Evolutionary conservation across 2,113 vertebrate species (phyloP), one percentile per base, ranked within the genome.

Genomic region (Leptosomus discolor): DNA sequence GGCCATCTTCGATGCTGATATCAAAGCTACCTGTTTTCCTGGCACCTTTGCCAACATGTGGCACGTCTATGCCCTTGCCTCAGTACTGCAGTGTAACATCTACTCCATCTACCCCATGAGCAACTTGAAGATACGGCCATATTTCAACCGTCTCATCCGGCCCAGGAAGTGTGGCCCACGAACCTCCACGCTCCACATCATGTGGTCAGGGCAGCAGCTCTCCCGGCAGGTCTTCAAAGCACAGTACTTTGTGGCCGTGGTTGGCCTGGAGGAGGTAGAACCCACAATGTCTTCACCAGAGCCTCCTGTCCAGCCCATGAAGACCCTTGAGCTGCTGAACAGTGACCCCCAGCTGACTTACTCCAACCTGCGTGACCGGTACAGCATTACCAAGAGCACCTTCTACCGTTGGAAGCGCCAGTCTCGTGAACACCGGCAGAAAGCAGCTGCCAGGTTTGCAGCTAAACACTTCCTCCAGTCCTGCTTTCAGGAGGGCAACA

Each of bases 61-160:
- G 99, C 99, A 99, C 1, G 89, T 99, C 63, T 99, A 99, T 2
- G 99, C 99, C 9, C 97, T 99, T 11, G 98, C 99, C 2, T 99
- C 99, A 0, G 98, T 99, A 34, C 97, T 99, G 8, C 97, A 98
- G 93, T 98, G 98, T 51, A 99, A 99, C 92, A 98, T 99, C 96
- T 99, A 99, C 96, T 99, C 99, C 43, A 98, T 99, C 93, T 99
- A 99, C 75, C 99, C 99, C 67, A 99, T 99, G 99, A 99, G 99
- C 92, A 99, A 99, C 97, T 97, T 98, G 92, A 99, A 99, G 97
- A 99, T 99, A 71, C 98, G 99, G 5, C 99, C 99, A 2, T 99
- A 99, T 87, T 99, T 99, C 89, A 99, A 99, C 94, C 98, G 99
- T 3, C 95, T 99, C 29, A 99, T 99, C 65, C 98, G 99, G 6